Base-by-base conservation (phyloP, 2,113 vertebrate species). In the Formicarius rufipectus region DNA sequence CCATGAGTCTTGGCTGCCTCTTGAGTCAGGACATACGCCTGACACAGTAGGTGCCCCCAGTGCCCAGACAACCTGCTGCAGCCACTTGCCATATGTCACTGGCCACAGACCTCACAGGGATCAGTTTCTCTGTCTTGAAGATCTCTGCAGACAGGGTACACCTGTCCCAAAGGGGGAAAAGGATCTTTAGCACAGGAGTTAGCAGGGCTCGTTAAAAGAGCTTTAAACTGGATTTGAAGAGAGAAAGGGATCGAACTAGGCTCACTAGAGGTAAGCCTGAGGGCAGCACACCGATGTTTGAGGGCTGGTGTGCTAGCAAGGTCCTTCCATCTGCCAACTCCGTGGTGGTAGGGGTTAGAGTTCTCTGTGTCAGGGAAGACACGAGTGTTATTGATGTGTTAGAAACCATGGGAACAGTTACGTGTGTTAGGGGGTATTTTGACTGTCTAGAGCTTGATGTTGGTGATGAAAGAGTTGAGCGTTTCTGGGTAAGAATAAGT, bases 51-150 rank as follows among this genome's bases (percentile, higher is more conserved):
- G 68, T 90, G 86, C 14, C 45, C 19, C n/a, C 3, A 0, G 1
- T 63, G 84, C 47, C 83, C 79, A 93, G 64, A 56, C 50, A 71
- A 25, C 42, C 0, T 24, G 59, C 79, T 90, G 60, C 68, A 52
- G 75, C 82, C 85, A 53, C 89, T 79, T 89, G 50, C 96, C 92
- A 75, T 92, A 81, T 96, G 92, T 23, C 62, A 18, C 11, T 88
- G 82, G 88, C 87, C 79, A 21, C 30, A 49, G 69, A 45, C 93
- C 74, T 89, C 6, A 0, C 8, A 67, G 72, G 44, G 72, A 92
- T 94, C 76, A 12, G 0, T 39, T 90, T 84, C 85, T 45, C 64
- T 20, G 60, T 52, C 83, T 37, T 81, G 64, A 27, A 60, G 55
- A 52, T 18, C 52, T 80, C 59, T 71, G 82, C 55, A 44, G 35